phyloP scores from a whole-genome alignment of 1,140 invertebrate genomes.

The Coptotermes formosanus region DNA sequence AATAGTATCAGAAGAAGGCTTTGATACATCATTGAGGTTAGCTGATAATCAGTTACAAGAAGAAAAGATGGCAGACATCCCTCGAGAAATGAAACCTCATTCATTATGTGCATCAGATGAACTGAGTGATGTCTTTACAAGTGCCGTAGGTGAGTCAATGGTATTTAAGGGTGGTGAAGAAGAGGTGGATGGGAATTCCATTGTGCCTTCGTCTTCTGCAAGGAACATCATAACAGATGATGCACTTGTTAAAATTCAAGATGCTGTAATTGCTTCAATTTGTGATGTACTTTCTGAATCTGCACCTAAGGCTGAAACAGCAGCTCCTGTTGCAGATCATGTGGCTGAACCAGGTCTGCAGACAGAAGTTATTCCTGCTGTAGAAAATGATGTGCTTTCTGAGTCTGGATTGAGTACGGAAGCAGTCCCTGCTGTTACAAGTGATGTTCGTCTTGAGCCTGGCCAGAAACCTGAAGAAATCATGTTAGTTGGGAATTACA shows the following conservation, averaged over 20 bases:
- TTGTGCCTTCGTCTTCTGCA: neutral
- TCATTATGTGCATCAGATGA: neutral
- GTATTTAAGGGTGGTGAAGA: neutral
- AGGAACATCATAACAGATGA: slow-evolving; percentile 1
- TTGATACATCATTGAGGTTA: too few species aligned
- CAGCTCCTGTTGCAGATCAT: neutral
- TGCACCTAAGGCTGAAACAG: neutral
- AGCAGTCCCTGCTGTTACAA: too few species aligned
- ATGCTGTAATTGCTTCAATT: neutral
- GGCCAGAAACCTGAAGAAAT: too few species aligned
- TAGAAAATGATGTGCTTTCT: neutral
- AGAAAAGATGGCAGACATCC: too few species aligned
- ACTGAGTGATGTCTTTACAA: neutral
- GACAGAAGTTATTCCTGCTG: neutral
- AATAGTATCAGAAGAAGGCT: too few species aligned
- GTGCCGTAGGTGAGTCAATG: neutral
- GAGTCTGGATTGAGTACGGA: too few species aligned
- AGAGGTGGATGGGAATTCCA: neutral
- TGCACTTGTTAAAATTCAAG: slow-evolving; percentile 1
- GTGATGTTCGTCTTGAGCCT: too few species aligned
- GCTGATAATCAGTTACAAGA: too few species aligned
- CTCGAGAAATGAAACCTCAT: neutral
- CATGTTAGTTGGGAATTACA: too few species aligned
- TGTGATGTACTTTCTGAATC: neutral
- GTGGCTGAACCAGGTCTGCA: neutral